Base-by-base conservation (phyloP, 1,140 invertebrate species). In the Calliphora vicina region DNA sequence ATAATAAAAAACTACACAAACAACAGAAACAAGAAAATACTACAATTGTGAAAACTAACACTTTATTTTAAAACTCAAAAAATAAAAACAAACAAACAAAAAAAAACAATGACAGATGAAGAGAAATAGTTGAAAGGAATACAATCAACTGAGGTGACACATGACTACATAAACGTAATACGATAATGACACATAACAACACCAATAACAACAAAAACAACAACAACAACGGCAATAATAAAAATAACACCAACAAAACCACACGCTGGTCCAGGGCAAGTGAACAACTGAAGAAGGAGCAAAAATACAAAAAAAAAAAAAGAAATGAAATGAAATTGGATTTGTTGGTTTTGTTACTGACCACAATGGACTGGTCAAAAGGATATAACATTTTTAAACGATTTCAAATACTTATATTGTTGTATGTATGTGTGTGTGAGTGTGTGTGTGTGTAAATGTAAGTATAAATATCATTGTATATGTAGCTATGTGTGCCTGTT, bases 91-190 rank as follows among this genome's bases (percentile, higher is more conserved):
- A 57, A 57, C n/a, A 57, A 57, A 57, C 50, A 67, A 67, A n/a
- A 67, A 67, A 9, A 67, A 67, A 61, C 10, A 67, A 23, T 23
- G 61, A 67, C 20, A 57, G 50, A 67, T 67, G 61, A 67, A 67
- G n/a, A 67, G 61, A 61, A 61, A 67, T 67, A 57, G 50, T 57
- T 57, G 50, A 57, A 57, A 57, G 4, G 20, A 67, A 67, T 23
- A 61, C 61, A 67, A 67, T 67, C 61, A 67, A 67, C 61, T 67
- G 20, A 67, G 61, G 61, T 67, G 61, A 67, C 57, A 67, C n/a
- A 61, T 23, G 61, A 67, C 61, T 67, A 67, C 20, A 67, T 67
- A 23, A 67, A 23, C 20, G 61, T 67, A 67, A 67, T 67, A 67
- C 20, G 61, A 67, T 67, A 67, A 67, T 67, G 61, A 67, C 61